phyloP scores from a whole-genome alignment of 2,888 invertebrate species.

The Physocephala rufipes region DNA sequence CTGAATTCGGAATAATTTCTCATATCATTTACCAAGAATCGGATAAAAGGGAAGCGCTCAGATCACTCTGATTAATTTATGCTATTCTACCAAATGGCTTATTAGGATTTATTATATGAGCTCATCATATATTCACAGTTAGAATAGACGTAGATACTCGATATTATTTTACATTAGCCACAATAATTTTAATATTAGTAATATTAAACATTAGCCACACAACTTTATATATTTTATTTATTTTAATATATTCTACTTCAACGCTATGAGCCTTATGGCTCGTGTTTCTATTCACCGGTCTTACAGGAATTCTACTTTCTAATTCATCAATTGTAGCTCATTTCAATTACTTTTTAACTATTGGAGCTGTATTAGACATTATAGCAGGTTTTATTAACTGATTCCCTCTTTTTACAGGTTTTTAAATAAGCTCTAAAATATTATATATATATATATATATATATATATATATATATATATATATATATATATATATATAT shows the following conservation, averaged over 20 bases:
- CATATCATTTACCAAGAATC: conserved; percentile 80
- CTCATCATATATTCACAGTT: conserved; percentile 86
- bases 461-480: too few relatives aligned
- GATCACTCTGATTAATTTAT: conserved; percentile 79
- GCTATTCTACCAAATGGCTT: conserved; percentile 85
- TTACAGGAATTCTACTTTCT: conserved; percentile 73
- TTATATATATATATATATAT: too few relatives aligned
- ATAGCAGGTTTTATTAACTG: conserved; percentile 78
- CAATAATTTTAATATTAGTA: conserved; percentile 88
- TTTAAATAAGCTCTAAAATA: conserved; percentile 70
- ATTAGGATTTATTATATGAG: conserved; percentile 85
- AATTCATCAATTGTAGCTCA: conserved; percentile 82
- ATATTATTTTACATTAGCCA: conserved; percentile 85
- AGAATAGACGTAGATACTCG: conserved; percentile 86
- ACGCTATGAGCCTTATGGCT: conserved; percentile 78
- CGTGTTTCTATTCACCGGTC: conserved; percentile 80
- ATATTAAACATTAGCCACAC: conserved; percentile 76
- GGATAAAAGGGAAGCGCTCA: conserved; percentile 80
- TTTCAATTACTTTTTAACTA: conserved; percentile 85
- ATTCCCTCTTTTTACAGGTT: conserved; percentile 75
- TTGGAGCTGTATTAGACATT: conserved; percentile 81
- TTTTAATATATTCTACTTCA: conserved; percentile 70
- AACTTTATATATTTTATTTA: too few relatives aligned
- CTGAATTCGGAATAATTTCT: conserved; percentile 83
- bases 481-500: too few relatives aligned